Evolutionary conservation across 1,140 invertebrate species (phyloP).

Genomic region (Colletes gigas): DNA sequence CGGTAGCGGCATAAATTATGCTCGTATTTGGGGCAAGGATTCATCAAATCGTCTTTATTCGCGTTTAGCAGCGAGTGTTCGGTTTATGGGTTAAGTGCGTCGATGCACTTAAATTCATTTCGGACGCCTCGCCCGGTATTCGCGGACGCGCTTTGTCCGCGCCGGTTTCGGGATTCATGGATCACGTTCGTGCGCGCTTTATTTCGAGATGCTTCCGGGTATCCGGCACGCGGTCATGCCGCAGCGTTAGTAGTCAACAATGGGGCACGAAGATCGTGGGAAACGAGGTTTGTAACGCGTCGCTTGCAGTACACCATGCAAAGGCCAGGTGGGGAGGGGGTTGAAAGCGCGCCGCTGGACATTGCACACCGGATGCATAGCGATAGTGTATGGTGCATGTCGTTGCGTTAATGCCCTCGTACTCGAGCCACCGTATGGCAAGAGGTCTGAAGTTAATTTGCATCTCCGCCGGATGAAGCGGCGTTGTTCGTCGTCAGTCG

Average conservation of each 20-base stretch:
- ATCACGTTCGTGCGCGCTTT: neutral
- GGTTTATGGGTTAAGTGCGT: too few species aligned
- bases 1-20: too few species aligned
- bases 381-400: constrained; percentile 4
- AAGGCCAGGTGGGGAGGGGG: neutral
- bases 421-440: neutral
- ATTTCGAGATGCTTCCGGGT: neutral
- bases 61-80: too few species aligned
- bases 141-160: too few species aligned
- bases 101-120: too few species aligned
- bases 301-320: constrained; percentile 46
- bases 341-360: constrained; percentile 35
- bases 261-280: neutral
- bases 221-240: neutral
- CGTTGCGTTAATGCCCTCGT: constrained; percentile 8
- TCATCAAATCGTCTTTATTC: too few species aligned
- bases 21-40: too few species aligned
- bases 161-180: too few species aligned
- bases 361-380: constrained; percentile 7
- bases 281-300: constrained; percentile 37
- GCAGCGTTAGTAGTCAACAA: neutral
- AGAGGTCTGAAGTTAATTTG: neutral
- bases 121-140: too few species aligned
- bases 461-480: neutral
- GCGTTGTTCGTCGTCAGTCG: neutral